Base-by-base conservation (phyloP, 2,888 invertebrate genomes). In the Lacanobia wlatinum region DNA sequence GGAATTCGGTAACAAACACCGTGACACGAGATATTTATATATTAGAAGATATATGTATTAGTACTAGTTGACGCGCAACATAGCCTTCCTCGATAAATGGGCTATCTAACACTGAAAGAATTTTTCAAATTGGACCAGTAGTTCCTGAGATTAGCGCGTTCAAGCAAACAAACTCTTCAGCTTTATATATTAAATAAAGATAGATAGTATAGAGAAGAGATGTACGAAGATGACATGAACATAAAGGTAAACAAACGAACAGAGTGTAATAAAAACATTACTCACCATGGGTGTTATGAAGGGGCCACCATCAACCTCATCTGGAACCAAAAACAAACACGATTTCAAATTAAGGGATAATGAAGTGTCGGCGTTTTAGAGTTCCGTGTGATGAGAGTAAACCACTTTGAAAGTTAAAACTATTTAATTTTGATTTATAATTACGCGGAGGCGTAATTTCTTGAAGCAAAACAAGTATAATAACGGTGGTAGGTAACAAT, bases 261-360 rank as follows among this genome's bases (percentile, higher is more conserved):
- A 64, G 55, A 34, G 59, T 68, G 52, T 56, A 34, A 64, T 53
- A 70, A 70, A 63, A 80, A 83, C 71, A 62, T 18, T 71, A 84
- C 86, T 86, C 72, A 86, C 86, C 48, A 63, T 64, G 50, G 73
- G 21, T 79, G 75, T 76, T 78, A 75, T 78, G 55, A 70, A 60
- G 68, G 70, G 66, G 68, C 61, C 67, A 73, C 71, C 60, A 60
- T 69, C 73, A 75, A 68, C 61, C 76, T 78, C 73, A 83, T 80
- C 88, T 87, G 87, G 80, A 84, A 83, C 74, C 78, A 85, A 87
- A 79, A 86, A 84, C 74, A 82, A 85, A 87, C 80, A 83, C 67
- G 56, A 81, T 76, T 84, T 74, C 48, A 76, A 80, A 76, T 80
- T 74, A 82, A 63, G 61, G 64, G 60, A 72, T 77, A 78, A 71